These are phyloP conservation scores for Drosophila helvetica DNA, from an alignment of 2,888 invertebrate genomes.

Conservation along the genomic window DNA sequence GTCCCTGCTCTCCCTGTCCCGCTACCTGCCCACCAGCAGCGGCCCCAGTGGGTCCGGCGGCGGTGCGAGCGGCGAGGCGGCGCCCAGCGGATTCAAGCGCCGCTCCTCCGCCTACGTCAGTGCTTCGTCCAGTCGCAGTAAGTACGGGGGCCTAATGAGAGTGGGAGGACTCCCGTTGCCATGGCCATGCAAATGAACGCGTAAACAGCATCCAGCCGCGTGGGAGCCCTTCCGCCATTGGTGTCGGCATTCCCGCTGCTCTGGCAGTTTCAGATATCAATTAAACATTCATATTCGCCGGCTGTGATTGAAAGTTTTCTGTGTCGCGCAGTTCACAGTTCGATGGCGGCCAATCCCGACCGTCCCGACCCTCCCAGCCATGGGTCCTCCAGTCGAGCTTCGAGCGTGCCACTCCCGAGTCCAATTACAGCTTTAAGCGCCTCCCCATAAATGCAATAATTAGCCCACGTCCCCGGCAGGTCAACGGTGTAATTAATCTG, in stretches of 20 bases:
- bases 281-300: constrained; percentile 41
- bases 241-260: constrained; percentile 24
- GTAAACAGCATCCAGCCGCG: neutral
- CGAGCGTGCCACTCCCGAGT: neutral
- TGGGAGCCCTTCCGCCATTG: constrained; percentile 10
- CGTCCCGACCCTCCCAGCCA: too few species aligned
- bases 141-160: constrained; percentile 56
- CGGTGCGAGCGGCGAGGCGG: constrained; percentile 84
- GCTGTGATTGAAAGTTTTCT: constrained; percentile 48
- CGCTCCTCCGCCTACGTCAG: constrained; percentile 90
- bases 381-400: neutral
- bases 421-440: constrained; percentile 14
- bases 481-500: constrained; percentile 23
- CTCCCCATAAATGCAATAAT: constrained; percentile 26
- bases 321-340: neutral
- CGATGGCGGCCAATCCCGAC: too few species aligned
- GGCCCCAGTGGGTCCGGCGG: constrained; percentile 84
- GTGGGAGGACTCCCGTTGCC: constrained; percentile 14
- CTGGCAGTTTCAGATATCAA: constrained; percentile 60
- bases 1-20: constrained; percentile 90
- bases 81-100: constrained; percentile 87
- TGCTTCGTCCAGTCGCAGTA: constrained; percentile 85
- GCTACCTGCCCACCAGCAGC: constrained; percentile 87
- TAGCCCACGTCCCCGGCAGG: constrained; percentile 22
- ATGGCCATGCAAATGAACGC: neutral